Evolutionary conservation across 2,888 invertebrate species (phyloP), one percentile per base, ranked within the genome.

Genomic region (Limnephilus auricula): DNA sequence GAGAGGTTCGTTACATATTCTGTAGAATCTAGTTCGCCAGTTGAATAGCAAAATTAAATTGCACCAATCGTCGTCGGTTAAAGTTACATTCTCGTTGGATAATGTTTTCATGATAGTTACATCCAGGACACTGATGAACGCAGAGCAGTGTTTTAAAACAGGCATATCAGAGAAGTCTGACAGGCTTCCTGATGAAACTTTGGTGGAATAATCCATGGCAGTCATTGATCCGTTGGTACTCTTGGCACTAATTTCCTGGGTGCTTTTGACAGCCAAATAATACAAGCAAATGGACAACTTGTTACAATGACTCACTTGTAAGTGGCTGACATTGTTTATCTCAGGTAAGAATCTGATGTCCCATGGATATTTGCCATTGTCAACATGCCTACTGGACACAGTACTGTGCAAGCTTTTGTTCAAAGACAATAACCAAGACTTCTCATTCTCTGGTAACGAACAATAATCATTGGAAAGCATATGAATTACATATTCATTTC

Each of bases 1-100:
- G 89, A 95, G 94, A 1, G 94, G 94, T 92, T 94, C 93, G 10
- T 94, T 94, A 32, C 96, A 95, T 5, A 95, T 93, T 91, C 94
- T 94, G 18, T 95, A 93, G 90, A 96, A 96, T 93, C 97, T 94
- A 78, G 94, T 94, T 79, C 96, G 94, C 97, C 97, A 97, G 91
- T 96, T 96, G 15, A 97, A 93, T 10, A 95, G 94, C 89, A 95
- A 95, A 1, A 97, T 93, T 3, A 96, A 93, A 50, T 94, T 93
- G 65, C 96, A 95, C 15, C 95, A 94, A 2, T 94, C 94, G 92
- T 94, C 93, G 92, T 96, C 94, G 91, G 94, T 94, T 13, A 96
- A 92, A 0, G 93, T 93, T 3, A 94, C 89, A 34, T 94, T 92
- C 5, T 94, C 93, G 25, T 94, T 93, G 84, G 93, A 94, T 5